Percentiles rank a stretch among this genome's conserved stretches.
phyloP scores from a whole-genome alignment of 2,888 invertebrate species.

The Acanthopleura granulata region DNA sequence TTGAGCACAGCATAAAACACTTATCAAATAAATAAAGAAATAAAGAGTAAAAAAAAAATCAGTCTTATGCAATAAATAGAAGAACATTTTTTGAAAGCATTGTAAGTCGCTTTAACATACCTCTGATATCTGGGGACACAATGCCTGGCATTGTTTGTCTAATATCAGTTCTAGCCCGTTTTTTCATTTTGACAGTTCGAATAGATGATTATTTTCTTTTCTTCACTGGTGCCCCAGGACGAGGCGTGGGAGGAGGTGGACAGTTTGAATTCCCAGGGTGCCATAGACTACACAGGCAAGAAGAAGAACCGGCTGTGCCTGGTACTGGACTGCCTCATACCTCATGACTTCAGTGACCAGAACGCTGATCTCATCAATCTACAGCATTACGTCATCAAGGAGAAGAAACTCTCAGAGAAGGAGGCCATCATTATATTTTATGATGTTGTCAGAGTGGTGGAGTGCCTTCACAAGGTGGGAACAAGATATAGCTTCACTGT shows the following conservation, averaged over 20 bases:
- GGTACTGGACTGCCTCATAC: slow-evolving; percentile 80
- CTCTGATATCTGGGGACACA: too few species aligned
- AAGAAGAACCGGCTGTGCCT: slow-evolving; percentile 75
- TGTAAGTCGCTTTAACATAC: too few species aligned
- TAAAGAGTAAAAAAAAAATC: too few species aligned
- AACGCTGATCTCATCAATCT: slow-evolving; percentile 68
- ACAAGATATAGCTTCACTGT: too few species aligned
- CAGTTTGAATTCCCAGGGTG: slow-evolving; percentile 70
- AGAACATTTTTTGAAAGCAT: too few species aligned
- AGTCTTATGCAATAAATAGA: too few species aligned
- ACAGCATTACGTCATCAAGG: slow-evolving; percentile 79
- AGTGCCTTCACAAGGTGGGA: slow-evolving; percentile 79
- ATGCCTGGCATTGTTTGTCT: too few species aligned
- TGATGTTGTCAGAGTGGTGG: slow-evolving; percentile 81
- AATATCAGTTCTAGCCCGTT: too few species aligned
- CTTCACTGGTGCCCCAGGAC: slow-evolving; percentile 72
- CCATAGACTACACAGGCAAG: slow-evolving; percentile 64
- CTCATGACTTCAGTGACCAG: slow-evolving; percentile 76
- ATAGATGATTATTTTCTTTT: too few species aligned
- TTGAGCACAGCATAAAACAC: too few species aligned
- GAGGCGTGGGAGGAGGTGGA: slow-evolving; percentile 78
- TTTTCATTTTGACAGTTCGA: too few species aligned
- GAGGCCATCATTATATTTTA: slow-evolving; percentile 82
- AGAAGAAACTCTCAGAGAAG: slow-evolving; percentile 81
- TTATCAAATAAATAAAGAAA: too few species aligned